A percentile compares a stretch with the other conserved stretches of the same genome.
These are phyloP conservation scores for Periphyllus acericola DNA, from an alignment of 2,888 invertebrate species.

Conservation along the genomic window DNA sequence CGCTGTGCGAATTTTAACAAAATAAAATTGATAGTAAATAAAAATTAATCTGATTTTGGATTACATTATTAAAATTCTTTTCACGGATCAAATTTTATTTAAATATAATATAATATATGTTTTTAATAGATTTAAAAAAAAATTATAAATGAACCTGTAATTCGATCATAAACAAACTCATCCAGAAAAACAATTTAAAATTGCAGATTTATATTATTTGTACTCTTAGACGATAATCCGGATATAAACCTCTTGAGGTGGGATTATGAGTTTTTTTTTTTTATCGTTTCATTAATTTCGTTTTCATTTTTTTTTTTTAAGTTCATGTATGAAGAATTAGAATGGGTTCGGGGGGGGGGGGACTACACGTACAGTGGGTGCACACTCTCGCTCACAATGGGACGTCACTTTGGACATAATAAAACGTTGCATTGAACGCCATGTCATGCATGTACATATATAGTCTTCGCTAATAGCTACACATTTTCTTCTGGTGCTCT, in stretches of 20 bases:
- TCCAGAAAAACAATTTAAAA: conserved; percentile 19
- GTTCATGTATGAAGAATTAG: not conserved
- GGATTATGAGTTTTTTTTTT: not conserved
- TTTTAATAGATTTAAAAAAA: not conserved
- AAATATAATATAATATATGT: not conserved
- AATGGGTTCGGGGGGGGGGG: conserved; percentile 7
- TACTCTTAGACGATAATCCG: conserved; percentile 1
- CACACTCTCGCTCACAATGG: conserved; percentile 1
- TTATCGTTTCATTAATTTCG: not conserved
- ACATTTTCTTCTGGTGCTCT: conserved; percentile 20
- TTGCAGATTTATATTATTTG: not conserved
- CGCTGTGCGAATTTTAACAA: too few species aligned
- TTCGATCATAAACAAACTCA: not conserved
- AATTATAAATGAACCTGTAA: not conserved
- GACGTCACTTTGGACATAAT: conserved; percentile 44
- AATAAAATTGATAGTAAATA: too few species aligned
- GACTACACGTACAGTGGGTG: too few species aligned
- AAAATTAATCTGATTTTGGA: too few species aligned
- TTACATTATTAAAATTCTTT: too few species aligned
- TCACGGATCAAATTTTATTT: not conserved
- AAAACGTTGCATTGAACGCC: conserved; percentile 23
- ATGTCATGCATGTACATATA: not conserved
- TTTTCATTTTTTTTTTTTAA: not conserved
- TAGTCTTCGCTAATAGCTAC: conserved; percentile 36
- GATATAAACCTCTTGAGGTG: not conserved